These are phyloP conservation scores for Meriones unguiculatus DNA, from an alignment of 2,113 vertebrate species.

Conservation along the genomic window DNA sequence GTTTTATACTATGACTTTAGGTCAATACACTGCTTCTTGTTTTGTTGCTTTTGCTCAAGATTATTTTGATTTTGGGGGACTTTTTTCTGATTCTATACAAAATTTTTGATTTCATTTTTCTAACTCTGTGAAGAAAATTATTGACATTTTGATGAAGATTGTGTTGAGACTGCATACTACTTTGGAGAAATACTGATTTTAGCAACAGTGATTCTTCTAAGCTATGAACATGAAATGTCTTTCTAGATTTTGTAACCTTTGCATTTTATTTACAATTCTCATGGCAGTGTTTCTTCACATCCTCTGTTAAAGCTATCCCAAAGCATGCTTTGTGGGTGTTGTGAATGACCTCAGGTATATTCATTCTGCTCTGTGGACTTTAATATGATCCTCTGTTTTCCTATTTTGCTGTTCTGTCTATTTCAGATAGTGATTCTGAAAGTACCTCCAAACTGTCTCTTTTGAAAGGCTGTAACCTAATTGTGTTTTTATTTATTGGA, in stretches of 20 bases:
- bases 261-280: neutral
- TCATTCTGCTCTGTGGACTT: too few relatives aligned
- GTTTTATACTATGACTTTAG: neutral
- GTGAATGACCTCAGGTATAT: neutral
- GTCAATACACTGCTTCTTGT: too few relatives aligned
- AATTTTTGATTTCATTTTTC: neutral
- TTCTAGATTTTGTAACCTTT: neutral
- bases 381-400: neutral
- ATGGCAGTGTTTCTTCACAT: neutral
- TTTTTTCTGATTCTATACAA: neutral
- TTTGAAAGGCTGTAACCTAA: neutral
- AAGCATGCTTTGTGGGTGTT: neutral
- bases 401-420: neutral
- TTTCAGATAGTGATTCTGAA: neutral
- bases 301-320: neutral
- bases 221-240: neutral
- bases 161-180: fast-evolving
- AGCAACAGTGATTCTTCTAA: neutral
- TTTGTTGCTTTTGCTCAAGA: neutral
- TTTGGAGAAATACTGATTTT: neutral
- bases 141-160: neutral
- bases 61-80: neutral
- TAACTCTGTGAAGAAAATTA: neutral
- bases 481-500: neutral
- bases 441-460: neutral